Evolutionary conservation across 2,113 vertebrate species (phyloP).

Genomic region (Podarcis cretensis): DNA sequence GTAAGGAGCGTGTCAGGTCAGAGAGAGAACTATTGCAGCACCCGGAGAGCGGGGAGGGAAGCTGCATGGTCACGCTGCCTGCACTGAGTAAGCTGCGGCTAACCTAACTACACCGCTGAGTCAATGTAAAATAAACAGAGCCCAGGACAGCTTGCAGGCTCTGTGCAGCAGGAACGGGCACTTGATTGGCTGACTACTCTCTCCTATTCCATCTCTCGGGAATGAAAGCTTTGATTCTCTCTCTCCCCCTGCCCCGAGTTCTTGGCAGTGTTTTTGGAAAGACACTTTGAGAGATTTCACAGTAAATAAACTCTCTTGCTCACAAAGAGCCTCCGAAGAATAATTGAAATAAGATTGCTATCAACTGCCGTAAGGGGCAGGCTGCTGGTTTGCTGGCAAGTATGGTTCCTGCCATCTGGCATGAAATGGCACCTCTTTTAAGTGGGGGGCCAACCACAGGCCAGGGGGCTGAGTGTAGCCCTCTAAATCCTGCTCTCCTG

Average conservation of each 20-base stretch:
- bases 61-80: slow-evolving; percentile 76
- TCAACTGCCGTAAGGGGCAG: background rate
- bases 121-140: slow-evolving; percentile 83
- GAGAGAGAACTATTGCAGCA: background rate
- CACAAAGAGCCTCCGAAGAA: background rate
- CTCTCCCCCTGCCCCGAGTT: background rate
- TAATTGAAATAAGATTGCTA: slow-evolving; percentile 28
- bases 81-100: slow-evolving; percentile 81
- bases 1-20: background rate
- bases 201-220: slow-evolving; percentile 40
- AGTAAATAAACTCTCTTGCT: slow-evolving; percentile 22
- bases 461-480: too few relatives aligned
- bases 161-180: slow-evolving; percentile 46
- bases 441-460: too few relatives aligned
- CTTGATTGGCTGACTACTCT: slow-evolving; percentile 24
- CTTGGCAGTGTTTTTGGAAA: slow-evolving; percentile 78
- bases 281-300: slow-evolving; percentile 44
- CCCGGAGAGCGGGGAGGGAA: slow-evolving; percentile 37
- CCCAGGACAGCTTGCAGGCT: slow-evolving; percentile 71
- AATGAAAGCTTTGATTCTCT: slow-evolving; percentile 61
- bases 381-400: background rate
- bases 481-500: too few relatives aligned
- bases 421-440: too few relatives aligned
- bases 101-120: slow-evolving; percentile 81
- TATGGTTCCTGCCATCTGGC: background rate